Evolutionary conservation across 2,113 vertebrate species (phyloP), one percentile per base, ranked within the genome.

Genomic region (Hymenochirus boettgeri): DNA sequence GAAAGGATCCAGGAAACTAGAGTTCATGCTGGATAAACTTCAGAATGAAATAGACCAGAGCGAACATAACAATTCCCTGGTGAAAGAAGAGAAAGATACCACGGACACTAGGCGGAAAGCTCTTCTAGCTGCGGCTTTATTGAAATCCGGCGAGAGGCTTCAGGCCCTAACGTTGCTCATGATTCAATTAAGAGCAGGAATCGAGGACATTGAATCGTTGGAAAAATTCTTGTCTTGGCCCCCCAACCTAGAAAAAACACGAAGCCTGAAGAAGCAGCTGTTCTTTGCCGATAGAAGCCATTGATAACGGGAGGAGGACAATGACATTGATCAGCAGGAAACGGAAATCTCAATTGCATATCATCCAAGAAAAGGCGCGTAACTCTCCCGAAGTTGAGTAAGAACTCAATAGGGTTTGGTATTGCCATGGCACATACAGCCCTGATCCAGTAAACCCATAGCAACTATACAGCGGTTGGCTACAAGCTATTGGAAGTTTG

Each of bases 21-120:
- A 99, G 62, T 80, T 98, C 31, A 99, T 99, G 96, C 77, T 99
- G 70, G 96, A 99, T 75, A 99, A 99, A 61, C 83, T 99, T 19
- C 96, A 99, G 78, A 93, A 94, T 35, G 96, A 99, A 71, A 98
- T 99, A 42, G 96, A 99, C 70, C 94, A 95, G 96, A 99, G 79
- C 75, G 96, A 99, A 74, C 96, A 97, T 58, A 99, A 98, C 21
- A 97, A 96, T 23, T 83, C 90, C 0, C 86, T 99, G 0, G 57
- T 91, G 27, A 73, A 82, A 54, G 96, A 99, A 74, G 93, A 96
- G 70, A 90, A 88, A 62, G 92, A 96, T 57, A 77, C 85, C 0
- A 46, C 70, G 0, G 96, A 99, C 2, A 27, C 80, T 1, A 86
- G 93, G 26, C 92, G 89, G 57, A 96, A 94, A 71, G 79, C 82